phyloP scores from a whole-genome alignment of 2,797 vertebrate genomes.

The Rhincodon typus region DNA sequence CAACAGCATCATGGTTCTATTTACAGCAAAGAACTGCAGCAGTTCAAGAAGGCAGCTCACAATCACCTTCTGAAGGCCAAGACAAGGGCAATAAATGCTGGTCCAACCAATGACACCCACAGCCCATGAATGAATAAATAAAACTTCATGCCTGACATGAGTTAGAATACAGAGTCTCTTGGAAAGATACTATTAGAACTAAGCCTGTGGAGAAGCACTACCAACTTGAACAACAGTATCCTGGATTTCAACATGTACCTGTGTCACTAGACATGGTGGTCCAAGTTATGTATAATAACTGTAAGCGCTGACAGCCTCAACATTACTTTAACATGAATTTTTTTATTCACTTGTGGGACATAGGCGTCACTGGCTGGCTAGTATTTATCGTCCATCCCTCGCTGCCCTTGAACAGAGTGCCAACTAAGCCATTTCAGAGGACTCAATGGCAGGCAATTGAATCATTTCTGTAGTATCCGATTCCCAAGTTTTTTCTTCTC shows the following conservation, averaged over 20 bases:
- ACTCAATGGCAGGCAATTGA: neutral
- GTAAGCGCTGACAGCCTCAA: neutral
- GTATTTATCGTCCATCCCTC: no score
- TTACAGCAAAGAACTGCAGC: no score
- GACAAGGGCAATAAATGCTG: no score
- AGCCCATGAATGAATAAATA: no score
- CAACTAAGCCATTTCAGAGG: no score
- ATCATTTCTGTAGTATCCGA: neutral
- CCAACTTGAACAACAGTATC: neutral
- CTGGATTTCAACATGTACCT: neutral
- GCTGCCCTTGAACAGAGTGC: no score
- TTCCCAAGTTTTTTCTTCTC: neutral
- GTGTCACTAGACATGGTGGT: neutral
- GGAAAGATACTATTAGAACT: neutral
- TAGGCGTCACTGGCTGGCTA: no score
- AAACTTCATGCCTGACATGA: neutral
- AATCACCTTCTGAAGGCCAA: no score
- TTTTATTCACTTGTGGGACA: no score
- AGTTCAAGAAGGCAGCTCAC: no score
- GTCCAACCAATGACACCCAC: no score
- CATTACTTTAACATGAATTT: neutral
- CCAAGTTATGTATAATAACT: neutral
- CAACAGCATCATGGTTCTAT: no score
- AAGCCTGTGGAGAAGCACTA: neutral
- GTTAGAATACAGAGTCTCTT: neutral